A percentile compares a stretch with the other conserved stretches of the same genome.
Evolutionary conservation across 2,113 vertebrate species (phyloP).

Genomic region (Motacilla alba): DNA sequence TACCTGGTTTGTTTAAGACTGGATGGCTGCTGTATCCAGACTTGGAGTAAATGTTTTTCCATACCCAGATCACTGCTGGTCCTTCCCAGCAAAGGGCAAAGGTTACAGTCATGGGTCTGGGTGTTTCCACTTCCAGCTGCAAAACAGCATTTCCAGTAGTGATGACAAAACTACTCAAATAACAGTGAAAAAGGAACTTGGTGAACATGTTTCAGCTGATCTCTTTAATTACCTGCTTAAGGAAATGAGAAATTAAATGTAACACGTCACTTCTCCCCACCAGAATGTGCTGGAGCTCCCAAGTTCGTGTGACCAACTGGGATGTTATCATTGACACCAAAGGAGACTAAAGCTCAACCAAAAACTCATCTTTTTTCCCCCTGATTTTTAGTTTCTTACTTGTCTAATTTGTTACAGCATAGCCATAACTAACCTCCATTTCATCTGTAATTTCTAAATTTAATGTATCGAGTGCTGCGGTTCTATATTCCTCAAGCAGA

Average conservation of each 20-base stretch:
- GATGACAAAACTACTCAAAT: rapidly evolving
- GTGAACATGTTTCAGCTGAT: not conserved
- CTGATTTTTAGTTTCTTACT: not conserved
- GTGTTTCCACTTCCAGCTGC: not conserved
- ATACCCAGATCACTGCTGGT: not conserved
- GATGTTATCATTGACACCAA: not conserved
- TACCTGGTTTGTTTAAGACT: not conserved
- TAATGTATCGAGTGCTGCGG: not conserved
- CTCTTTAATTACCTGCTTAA: not conserved
- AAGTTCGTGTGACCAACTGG: not conserved
- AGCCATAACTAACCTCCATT: not conserved
- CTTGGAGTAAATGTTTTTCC: not conserved
- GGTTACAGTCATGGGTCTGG: not conserved
- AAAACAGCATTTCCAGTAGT: not conserved
- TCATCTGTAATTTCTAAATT: not conserved
- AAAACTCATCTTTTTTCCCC: not conserved
- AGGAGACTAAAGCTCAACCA: not conserved
- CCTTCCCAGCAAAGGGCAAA: not conserved
- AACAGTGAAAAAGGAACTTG: not conserved
- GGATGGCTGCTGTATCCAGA: not conserved
- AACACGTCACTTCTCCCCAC: not conserved
- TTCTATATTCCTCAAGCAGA: not conserved
- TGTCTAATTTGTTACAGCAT: not conserved
- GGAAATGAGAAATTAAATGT: not conserved
- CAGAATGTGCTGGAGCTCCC: not conserved